A percentile compares a stretch with the other conserved stretches of the same genome.
Conservation (phyloP, 2,113 vertebrate species). For the human (Homo sapiens) region GRCh38 chr12:67728501-67729000, state of each 20-base stretch:
- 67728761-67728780: slow-evolving; percentile 2
- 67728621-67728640: not conserved
- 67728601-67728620: accelerated
- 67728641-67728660: not conserved
- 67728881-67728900: not conserved
- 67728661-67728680: accelerated
- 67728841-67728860: not conserved
- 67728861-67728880: not conserved
- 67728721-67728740: not conserved
- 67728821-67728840: not conserved
- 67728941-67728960: not conserved
- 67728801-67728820: not conserved
- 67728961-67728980: not conserved
- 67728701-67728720: not conserved
- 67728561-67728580: not conserved
- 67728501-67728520: not conserved
- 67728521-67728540: not conserved
- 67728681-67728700: not conserved
- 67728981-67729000: not conserved
- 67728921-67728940: not conserved
- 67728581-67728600: not conserved
- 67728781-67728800: not conserved
- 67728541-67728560: slow-evolving; percentile 13
- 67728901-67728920: not conserved
- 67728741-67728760: not conserved